phyloP scores from a whole-genome alignment of 2,113 vertebrate genomes.

The Emydura subglobosa region DNA sequence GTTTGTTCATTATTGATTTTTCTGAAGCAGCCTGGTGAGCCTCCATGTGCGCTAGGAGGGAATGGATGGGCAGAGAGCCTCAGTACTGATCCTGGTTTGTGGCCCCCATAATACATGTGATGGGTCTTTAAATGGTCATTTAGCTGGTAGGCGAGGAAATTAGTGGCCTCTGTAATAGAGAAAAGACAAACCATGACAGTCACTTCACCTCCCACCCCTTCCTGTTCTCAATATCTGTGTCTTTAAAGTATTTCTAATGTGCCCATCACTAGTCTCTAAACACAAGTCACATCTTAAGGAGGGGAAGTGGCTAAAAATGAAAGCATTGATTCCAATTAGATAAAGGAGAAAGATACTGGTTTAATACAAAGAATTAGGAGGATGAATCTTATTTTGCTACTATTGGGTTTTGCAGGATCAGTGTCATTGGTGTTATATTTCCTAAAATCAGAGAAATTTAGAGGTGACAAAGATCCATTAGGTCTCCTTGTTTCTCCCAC shows the following conservation, averaged over 20 bases:
- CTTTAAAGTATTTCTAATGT: accelerated
- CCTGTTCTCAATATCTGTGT: neutral
- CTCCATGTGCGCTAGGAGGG: neutral
- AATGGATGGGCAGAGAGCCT: accelerated
- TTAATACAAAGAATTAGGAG: neutral
- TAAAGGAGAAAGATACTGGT: neutral
- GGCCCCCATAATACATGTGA: neutral
- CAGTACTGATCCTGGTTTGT: accelerated
- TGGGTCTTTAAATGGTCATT: neutral
- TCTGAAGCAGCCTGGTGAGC: neutral
- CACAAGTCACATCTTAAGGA: neutral
- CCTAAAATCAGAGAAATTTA: neutral
- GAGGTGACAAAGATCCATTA: neutral
- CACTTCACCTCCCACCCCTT: accelerated
- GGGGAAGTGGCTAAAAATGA: neutral
- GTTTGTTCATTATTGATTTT: neutral
- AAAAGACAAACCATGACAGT: neutral
- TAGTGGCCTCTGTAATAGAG: accelerated
- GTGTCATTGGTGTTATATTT: accelerated
- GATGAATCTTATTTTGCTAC: neutral
- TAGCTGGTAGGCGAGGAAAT: neutral
- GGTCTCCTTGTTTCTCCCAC: neutral
- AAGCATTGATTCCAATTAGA: neutral
- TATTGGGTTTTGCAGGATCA: neutral
- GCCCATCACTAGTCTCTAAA: neutral